Evolutionary conservation across 2,113 vertebrate species (phyloP).

Genomic region (Cephalopholis sonnerati): DNA sequence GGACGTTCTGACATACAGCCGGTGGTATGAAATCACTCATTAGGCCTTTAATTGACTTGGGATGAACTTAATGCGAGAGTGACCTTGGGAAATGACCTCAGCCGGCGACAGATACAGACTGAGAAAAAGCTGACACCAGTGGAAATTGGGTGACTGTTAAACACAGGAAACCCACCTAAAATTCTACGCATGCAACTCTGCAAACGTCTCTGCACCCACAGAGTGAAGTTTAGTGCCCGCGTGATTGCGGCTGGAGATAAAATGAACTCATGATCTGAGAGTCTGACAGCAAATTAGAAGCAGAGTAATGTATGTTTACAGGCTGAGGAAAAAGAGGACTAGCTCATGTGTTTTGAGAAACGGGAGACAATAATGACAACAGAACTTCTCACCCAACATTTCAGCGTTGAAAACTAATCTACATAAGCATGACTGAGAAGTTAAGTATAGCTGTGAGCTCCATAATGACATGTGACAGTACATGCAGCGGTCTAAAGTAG

Average conservation of each 20-base stretch:
- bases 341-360: not conserved
- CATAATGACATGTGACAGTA: constrained; percentile 62
- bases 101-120: not conserved
- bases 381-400: not conserved
- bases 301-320: not conserved
- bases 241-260: not conserved
- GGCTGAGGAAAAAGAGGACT: not conserved
- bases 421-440: constrained; percentile 32
- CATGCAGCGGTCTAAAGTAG: constrained; percentile 33
- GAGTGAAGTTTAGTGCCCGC: not conserved
- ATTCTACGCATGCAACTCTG: not conserved
- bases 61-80: constrained; percentile 10
- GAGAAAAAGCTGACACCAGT: constrained; percentile 57
- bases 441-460: constrained; percentile 51
- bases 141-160: constrained; percentile 18
- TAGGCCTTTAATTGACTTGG: not conserved
- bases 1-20: not conserved
- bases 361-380: constrained; percentile 7
- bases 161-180: constrained; percentile 16
- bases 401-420: not conserved
- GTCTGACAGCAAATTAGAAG: not conserved
- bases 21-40: not conserved
- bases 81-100: constrained; percentile 72
- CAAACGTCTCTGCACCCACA: not conserved
- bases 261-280: not conserved